Base-by-base conservation (phyloP, 2,888 invertebrate genomes). In the Adelphocoris suturalis region DNA sequence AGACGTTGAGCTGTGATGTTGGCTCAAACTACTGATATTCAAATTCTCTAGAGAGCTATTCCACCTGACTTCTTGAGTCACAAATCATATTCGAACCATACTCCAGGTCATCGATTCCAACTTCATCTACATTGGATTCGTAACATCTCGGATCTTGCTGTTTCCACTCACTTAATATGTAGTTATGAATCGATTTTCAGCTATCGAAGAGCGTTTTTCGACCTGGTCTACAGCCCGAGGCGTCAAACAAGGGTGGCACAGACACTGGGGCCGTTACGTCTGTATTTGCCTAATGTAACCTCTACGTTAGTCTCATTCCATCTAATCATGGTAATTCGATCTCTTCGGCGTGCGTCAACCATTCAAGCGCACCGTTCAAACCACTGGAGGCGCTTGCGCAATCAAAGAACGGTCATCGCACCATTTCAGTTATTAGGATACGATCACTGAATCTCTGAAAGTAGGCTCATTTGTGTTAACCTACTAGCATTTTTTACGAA, bases 221-320 rank as follows among this genome's bases (percentile, higher is more conserved):
- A 7, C 9, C 68, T 2, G 23, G 68, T 23, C 23, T 23, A 68
- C 9, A 23, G 23, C 68, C 68, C 27, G 12, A 68, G 68, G 68
- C 68, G 27, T 57, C 68, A 27, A 68, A 68, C 68, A 57, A 57
- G 57, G 68, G 68, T 27, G 12, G 23, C 23, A 68, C 68, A 68
- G 23, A 68, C 68, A 68, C 12, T 23, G 68, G 9, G 19, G 9
- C 68, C 68, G 68, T 68, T 68, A 68, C 68, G 68, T 68, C 68
- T 68, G 68, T 68, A 68, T 68, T 68, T 68, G 68, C 68, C 68
- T 68, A 68, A 68, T 68, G 68, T 27, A 68, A 68, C 68, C 68
- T 23, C 68, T 23, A 68, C 68, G 23, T 68, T 68, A 68, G 68
- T 68, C 68, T 27, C 68, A 68, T 68, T 68, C 68, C 68, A 68